phyloP scores from a whole-genome alignment of 2,113 vertebrate species.

The Apodemus speciosus region DNA sequence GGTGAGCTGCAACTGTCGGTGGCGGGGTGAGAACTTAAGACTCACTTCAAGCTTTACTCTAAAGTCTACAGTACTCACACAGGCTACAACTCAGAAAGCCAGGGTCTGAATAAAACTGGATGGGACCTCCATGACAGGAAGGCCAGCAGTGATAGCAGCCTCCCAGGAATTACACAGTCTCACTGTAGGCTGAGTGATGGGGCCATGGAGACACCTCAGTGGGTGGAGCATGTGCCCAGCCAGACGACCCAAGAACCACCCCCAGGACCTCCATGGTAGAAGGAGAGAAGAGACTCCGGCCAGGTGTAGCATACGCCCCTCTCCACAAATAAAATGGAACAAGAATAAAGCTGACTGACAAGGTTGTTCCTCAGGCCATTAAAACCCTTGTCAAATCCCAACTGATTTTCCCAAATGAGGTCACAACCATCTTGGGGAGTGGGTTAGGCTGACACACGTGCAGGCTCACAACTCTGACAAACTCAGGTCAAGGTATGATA shows the following conservation, averaged over 20 bases:
- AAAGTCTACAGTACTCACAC: background rate
- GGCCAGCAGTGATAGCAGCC: too few relatives aligned
- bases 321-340: background rate
- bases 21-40: background rate
- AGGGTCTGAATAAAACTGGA: background rate
- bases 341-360: background rate
- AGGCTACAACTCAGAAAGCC: background rate
- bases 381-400: background rate
- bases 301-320: background rate
- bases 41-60: background rate
- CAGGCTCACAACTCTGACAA: background rate
- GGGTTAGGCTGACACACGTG: background rate
- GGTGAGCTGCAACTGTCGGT: background rate
- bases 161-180: background rate
- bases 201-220: background rate
- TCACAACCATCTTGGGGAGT: background rate
- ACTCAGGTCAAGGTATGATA: background rate
- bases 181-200: background rate
- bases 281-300: background rate
- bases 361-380: background rate
- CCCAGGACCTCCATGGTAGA: background rate
- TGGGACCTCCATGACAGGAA: background rate
- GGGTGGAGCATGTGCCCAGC: background rate
- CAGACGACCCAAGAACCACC: background rate
- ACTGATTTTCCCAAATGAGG: background rate